These are phyloP conservation scores for zebrafish (Danio rerio) DNA, from an alignment of 2,113 vertebrate species.

Conservation along the genomic window DNA sequence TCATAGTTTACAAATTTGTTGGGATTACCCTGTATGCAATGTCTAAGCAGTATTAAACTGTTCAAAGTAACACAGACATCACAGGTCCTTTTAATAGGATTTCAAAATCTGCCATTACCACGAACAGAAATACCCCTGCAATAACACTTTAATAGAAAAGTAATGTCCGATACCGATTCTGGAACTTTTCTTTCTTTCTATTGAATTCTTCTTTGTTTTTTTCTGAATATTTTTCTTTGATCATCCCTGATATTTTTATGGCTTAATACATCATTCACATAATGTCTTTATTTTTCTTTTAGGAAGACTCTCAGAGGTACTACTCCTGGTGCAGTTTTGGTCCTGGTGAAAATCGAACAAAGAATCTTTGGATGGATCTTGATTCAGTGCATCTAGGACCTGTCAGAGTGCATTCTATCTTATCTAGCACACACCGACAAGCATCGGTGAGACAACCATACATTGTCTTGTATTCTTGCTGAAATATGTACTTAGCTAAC, in stretches of 20 bases:
- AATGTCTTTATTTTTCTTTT: neutral
- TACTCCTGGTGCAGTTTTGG: conserved; percentile 86
- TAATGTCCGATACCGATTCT: too few species aligned
- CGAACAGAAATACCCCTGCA: too few species aligned
- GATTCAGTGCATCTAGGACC: conserved; percentile 78
- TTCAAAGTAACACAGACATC: too few species aligned
- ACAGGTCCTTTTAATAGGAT: too few species aligned
- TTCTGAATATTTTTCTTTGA: neutral
- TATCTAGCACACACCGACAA: conserved; percentile 91
- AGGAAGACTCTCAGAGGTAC: conserved; percentile 91
- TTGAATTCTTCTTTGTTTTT: too few species aligned
- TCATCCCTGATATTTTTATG: neutral
- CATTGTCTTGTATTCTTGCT: neutral
- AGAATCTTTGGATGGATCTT: conserved; percentile 87
- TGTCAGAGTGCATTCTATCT: conserved; percentile 85
- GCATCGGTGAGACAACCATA: conserved; percentile 83
- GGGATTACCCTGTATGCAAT: too few species aligned
- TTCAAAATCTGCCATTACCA: too few species aligned
- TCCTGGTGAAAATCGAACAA: conserved; percentile 73
- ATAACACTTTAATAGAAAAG: too few species aligned
- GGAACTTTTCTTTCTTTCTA: too few species aligned
- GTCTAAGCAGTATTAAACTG: too few species aligned
- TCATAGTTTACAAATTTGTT: too few species aligned
- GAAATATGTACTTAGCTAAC: neutral
- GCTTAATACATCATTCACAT: neutral